A percentile compares a stretch with the other conserved stretches of the same genome.
Evolutionary conservation across 2,797 vertebrate genomes (phyloP).

Genomic region (Parotocinclus haroldoi): DNA sequence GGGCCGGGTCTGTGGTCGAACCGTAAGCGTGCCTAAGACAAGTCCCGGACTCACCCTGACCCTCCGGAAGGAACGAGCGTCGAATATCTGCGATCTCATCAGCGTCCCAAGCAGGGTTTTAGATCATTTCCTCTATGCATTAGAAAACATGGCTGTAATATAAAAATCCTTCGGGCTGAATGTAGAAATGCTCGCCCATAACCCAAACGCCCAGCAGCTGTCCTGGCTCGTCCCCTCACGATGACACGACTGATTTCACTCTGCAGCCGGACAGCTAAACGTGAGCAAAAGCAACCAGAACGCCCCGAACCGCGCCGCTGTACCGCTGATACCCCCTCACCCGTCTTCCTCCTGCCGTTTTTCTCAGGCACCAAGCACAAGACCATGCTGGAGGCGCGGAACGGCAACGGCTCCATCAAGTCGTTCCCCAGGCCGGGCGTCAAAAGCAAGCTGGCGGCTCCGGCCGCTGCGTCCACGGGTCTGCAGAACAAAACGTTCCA

Average conservation of each 20-base stretch:
- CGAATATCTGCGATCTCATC: no score
- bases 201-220: slow-evolving; percentile 23
- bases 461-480: slow-evolving; percentile 78
- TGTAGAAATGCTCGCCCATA: slow-evolving; percentile 18
- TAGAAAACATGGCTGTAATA: not conserved
- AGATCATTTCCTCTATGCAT: no score
- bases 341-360: slow-evolving; percentile 45
- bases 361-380: slow-evolving; percentile 93
- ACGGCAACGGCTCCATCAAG: slow-evolving; percentile 91
- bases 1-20: no score
- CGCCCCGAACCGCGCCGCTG: no score
- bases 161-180: slow-evolving; percentile 11
- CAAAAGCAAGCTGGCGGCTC: slow-evolving; percentile 79
- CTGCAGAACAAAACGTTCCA: slow-evolving; percentile 98
- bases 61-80: no score
- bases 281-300: slow-evolving; percentile 1
- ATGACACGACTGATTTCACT: slow-evolving; percentile 2
- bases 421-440: slow-evolving; percentile 91
- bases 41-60: no score
- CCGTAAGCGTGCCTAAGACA: no score
- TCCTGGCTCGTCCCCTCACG: not conserved
- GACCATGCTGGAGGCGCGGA: slow-evolving; percentile 96
- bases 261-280: slow-evolving; percentile 7
- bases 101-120: no score
- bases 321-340: no score